phyloP scores from a whole-genome alignment of 2,113 vertebrate species.

The Chamaea fasciata region DNA sequence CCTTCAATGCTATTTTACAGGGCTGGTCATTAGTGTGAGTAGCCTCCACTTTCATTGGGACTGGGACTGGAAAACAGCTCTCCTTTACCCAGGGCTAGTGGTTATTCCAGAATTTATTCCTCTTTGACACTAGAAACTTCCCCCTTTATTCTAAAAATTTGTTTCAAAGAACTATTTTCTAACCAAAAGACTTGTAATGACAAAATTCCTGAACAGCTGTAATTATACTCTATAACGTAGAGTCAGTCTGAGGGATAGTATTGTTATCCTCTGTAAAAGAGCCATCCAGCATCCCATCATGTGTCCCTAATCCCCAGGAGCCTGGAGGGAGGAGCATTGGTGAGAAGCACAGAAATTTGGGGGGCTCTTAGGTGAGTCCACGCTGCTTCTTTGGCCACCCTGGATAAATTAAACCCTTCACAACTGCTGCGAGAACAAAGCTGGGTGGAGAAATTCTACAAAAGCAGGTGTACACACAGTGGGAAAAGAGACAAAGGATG shows the following conservation, averaged over 20 bases:
- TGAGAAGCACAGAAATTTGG: background rate
- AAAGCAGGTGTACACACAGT: background rate
- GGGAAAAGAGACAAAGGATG: background rate
- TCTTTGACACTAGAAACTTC: background rate
- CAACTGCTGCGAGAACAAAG: background rate
- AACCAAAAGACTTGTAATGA: constrained; percentile 1
- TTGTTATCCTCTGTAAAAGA: background rate
- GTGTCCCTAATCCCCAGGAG: background rate
- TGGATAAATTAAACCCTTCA: accelerated
- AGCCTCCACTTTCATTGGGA: background rate
- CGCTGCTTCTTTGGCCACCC: background rate
- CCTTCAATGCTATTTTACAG: background rate
- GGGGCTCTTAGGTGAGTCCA: background rate
- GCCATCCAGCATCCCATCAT: background rate
- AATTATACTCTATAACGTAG: background rate
- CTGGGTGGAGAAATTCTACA: background rate
- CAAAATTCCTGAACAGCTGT: constrained; percentile 29
- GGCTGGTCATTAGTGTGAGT: background rate
- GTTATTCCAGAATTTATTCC: background rate
- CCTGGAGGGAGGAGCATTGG: background rate
- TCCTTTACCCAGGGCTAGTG: background rate
- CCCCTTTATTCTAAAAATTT: background rate
- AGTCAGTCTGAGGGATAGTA: background rate
- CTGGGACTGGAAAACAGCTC: background rate
- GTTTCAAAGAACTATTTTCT: constrained; percentile 15